Evolutionary conservation across 2,113 vertebrate genomes (phyloP).

Genomic region (Hepsetus odoe): DNA sequence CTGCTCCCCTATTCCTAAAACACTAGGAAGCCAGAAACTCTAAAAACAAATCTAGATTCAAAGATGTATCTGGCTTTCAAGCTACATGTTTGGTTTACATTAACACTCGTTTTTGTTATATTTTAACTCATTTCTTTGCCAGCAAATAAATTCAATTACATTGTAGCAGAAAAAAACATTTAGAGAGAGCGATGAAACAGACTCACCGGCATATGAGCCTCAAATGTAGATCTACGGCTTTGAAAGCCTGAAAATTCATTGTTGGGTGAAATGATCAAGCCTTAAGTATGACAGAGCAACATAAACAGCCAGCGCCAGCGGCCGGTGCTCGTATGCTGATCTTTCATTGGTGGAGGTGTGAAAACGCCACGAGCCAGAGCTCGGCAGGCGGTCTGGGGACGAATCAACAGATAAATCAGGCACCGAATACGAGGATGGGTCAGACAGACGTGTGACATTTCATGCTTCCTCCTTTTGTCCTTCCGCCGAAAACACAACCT

Average conservation of each 20-base stretch:
- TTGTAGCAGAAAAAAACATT: no score
- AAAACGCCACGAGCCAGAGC: neutral
- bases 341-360: neutral
- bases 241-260: neutral
- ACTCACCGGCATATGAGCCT: no score
- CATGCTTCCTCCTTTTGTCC: neutral
- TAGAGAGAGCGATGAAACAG: no score
- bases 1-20: no score
- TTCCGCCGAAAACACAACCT: neutral
- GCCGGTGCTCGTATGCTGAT: neutral
- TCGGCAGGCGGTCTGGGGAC: neutral
- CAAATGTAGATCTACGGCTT: neutral
- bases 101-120: no score
- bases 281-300: neutral
- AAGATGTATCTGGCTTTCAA: no score
- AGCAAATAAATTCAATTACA: no score
- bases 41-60: no score
- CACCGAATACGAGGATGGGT: neutral
- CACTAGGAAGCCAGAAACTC: no score
- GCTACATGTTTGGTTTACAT: no score
- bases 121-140: no score
- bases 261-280: neutral
- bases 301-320: neutral
- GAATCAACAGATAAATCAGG: neutral
- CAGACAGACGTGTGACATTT: conserved; percentile 33